Percentiles rank a stretch among this genome's conserved stretches.
phyloP scores from a whole-genome alignment of 2,113 vertebrate species.

The Natator depressus region DNA sequence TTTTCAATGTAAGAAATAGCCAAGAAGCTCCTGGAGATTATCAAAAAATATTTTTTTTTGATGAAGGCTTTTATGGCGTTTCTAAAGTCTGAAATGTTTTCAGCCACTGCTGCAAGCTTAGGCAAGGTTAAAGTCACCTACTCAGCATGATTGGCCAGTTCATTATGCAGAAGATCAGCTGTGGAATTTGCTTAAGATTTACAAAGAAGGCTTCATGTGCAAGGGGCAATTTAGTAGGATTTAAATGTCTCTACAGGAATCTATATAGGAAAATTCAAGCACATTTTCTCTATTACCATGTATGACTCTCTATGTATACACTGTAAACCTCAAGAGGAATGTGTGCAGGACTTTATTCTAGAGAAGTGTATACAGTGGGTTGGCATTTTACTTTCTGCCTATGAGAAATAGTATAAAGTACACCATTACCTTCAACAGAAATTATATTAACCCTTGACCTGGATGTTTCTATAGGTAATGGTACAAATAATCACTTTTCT shows the following conservation, averaged over 20 bases:
- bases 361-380: neutral
- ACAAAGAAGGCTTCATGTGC: slow-evolving; percentile 57
- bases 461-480: neutral
- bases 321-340: slow-evolving; percentile 43
- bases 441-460: slow-evolving; percentile 7
- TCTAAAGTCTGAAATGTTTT: slow-evolving; percentile 58
- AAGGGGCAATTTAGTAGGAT: slow-evolving; percentile 62
- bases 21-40: slow-evolving; percentile 41
- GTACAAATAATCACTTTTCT: neutral
- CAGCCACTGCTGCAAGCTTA: slow-evolving; percentile 43
- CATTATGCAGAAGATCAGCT: slow-evolving; percentile 48
- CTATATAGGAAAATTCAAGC: slow-evolving; percentile 42
- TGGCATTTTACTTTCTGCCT: slow-evolving; percentile 14
- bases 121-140: slow-evolving; percentile 45
- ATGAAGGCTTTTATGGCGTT: slow-evolving; percentile 55
- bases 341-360: slow-evolving; percentile 28
- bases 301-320: slow-evolving; percentile 34
- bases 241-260: slow-evolving; percentile 65
- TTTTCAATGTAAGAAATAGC: slow-evolving; percentile 41
- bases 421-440: slow-evolving; percentile 3
- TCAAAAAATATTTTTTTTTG: slow-evolving; percentile 43
- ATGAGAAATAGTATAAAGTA: slow-evolving; percentile 18
- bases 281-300: slow-evolving; percentile 60
- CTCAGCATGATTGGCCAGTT: slow-evolving; percentile 52
- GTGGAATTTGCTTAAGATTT: slow-evolving; percentile 69